Evolutionary conservation across 1,140 invertebrate genomes (phyloP).

Genomic region (Temnothorax longispinosus): DNA sequence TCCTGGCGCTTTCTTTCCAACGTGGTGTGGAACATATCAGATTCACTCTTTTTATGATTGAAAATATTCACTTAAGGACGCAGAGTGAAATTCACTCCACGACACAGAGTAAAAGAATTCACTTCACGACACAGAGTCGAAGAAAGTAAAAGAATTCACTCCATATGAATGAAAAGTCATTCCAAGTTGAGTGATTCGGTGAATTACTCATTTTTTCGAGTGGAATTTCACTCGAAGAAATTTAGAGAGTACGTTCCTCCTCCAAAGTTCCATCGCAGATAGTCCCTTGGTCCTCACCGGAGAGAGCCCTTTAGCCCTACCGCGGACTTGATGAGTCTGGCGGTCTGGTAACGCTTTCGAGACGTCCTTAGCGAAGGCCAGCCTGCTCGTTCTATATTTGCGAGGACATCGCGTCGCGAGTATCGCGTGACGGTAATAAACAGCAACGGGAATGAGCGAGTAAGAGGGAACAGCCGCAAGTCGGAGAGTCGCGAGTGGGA

Average conservation of each 20-base stretch:
- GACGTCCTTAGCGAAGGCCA: conserved; percentile 54
- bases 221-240: too few relatives aligned
- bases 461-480: conserved; percentile 53
- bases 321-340: conserved; percentile 29
- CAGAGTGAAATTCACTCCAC: too few relatives aligned
- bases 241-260: neutral
- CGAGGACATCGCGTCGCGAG: conserved; percentile 50
- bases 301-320: conserved; percentile 30
- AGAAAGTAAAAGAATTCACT: too few relatives aligned
- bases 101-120: too few relatives aligned
- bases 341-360: conserved; percentile 32
- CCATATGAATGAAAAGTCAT: too few relatives aligned
- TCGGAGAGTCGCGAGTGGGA: conserved; percentile 40
- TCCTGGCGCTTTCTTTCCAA: too few relatives aligned
- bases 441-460: conserved; percentile 36
- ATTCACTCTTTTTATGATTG: too few relatives aligned
- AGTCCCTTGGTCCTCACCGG: conserved; percentile 23
- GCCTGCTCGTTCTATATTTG: conserved; percentile 51
- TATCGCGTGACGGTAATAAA: conserved; percentile 54
- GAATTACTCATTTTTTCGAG: too few relatives aligned
- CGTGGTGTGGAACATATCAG: too few relatives aligned
- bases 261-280: conserved; percentile 37
- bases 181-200: too few relatives aligned
- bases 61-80: too few relatives aligned
- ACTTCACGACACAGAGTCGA: too few relatives aligned